Evolutionary conservation across 1,140 invertebrate genomes (phyloP).

Genomic region (Eriocheir sinensis): DNA sequence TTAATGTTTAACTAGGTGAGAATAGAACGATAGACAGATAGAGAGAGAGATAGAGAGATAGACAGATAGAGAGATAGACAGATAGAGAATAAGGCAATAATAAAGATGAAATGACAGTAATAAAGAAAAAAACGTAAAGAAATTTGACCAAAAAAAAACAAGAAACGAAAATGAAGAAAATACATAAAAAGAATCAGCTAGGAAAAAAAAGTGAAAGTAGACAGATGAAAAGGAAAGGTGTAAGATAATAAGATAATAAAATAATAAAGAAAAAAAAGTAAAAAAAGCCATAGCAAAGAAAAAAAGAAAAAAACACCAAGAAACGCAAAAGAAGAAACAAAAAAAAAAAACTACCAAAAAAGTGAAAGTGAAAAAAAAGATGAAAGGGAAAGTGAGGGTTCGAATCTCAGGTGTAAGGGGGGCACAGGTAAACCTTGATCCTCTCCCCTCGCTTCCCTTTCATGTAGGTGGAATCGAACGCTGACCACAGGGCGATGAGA

Average conservation of each 20-base stretch:
- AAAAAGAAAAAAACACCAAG: no score
- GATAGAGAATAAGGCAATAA: no score
- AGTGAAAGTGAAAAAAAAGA: no score
- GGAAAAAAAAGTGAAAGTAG: not conserved
- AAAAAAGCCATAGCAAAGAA: not conserved
- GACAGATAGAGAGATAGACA: no score
- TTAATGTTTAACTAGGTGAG: no score
- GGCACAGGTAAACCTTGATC: not conserved
- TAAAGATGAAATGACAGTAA: no score
- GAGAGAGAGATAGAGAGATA: no score
- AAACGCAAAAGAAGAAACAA: no score
- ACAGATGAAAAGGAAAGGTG: not conserved
- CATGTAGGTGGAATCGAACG: not conserved
- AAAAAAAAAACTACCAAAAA: no score
- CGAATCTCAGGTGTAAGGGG: not conserved
- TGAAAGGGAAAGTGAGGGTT: not conserved
- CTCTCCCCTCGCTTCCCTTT: not conserved
- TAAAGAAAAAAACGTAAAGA: not conserved
- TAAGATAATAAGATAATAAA: no score
- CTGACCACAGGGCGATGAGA: not conserved
- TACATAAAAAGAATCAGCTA: no score
- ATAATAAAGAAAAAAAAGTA: not conserved
- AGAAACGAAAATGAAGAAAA: not conserved
- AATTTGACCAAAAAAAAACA: not conserved
- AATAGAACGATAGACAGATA: no score